Conservation (phyloP, 2,797 vertebrate genomes). For the Acridotheres tristis region DNA sequence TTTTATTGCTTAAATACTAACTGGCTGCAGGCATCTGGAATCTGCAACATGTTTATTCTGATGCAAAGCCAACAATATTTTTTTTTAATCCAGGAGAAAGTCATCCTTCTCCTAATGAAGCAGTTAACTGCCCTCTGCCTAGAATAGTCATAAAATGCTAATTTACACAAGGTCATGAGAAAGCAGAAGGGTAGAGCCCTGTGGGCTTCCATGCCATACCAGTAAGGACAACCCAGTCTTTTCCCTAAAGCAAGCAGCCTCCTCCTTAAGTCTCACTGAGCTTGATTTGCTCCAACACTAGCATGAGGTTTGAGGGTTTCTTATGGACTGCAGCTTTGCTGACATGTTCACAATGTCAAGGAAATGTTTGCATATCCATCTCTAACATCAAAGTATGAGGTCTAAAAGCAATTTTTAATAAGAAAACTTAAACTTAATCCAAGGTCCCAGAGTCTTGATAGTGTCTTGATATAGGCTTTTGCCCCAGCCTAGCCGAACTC, state of each 20-base stretch:
- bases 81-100: not conserved
- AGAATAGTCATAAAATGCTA: constrained; percentile 11
- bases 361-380: not conserved
- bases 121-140: not conserved
- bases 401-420: not conserved
- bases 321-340: not conserved
- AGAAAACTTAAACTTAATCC: not conserved
- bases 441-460: not conserved
- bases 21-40: constrained; percentile 2
- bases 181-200: not conserved
- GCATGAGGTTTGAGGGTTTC: not conserved
- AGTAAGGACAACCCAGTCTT: not conserved
- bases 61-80: constrained; percentile 24
- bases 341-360: not conserved
- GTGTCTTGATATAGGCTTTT: not conserved
- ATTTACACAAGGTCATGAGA: constrained; percentile 42
- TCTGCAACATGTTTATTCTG: constrained; percentile 45
- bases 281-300: not conserved
- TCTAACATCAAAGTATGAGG: not conserved
- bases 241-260: not conserved
- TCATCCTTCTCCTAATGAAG: not conserved
- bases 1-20: constrained; percentile 51
- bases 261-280: not conserved
- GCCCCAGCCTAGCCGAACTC: not conserved
- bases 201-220: not conserved